Evolutionary conservation across 2,888 invertebrate genomes (phyloP).

Genomic region (Dysmachus trigonus): DNA sequence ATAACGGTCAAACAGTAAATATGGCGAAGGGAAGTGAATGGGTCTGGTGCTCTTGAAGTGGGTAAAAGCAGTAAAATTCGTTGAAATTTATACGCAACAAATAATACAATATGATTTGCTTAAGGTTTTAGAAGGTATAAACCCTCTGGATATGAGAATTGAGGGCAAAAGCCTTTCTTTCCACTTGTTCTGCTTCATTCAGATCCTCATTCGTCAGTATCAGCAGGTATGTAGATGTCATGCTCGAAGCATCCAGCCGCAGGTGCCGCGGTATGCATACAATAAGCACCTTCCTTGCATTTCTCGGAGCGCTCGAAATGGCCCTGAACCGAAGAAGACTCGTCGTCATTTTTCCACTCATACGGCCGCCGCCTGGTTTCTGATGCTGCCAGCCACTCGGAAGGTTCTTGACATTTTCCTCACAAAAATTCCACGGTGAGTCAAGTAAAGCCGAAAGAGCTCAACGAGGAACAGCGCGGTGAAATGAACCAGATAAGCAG

Average conservation of each 20-base stretch:
- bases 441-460: not conserved
- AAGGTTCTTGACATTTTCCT: not conserved
- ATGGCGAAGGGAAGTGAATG: not conserved
- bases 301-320: not conserved
- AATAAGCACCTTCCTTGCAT: not conserved
- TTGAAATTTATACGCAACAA: not conserved
- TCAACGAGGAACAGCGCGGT: not conserved
- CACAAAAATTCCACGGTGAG: not conserved
- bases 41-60: not conserved
- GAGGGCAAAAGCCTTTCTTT: not conserved
- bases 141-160: not conserved
- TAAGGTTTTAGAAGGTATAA: not conserved
- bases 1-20: not conserved
- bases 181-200: not conserved
- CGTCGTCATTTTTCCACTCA: not conserved
- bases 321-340: not conserved
- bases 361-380: not conserved
- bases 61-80: not conserved
- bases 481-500: not conserved
- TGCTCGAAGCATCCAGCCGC: not conserved
- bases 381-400: not conserved
- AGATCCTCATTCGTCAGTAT: not conserved
- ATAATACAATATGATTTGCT: not conserved
- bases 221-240: not conserved
- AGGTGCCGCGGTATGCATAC: not conserved